Percentiles rank a stretch among this genome's conserved stretches.
Evolutionary conservation across 53 echinoderm and acorn worm species (phyloP).

Genomic region (Paracentrotus lividus): DNA sequence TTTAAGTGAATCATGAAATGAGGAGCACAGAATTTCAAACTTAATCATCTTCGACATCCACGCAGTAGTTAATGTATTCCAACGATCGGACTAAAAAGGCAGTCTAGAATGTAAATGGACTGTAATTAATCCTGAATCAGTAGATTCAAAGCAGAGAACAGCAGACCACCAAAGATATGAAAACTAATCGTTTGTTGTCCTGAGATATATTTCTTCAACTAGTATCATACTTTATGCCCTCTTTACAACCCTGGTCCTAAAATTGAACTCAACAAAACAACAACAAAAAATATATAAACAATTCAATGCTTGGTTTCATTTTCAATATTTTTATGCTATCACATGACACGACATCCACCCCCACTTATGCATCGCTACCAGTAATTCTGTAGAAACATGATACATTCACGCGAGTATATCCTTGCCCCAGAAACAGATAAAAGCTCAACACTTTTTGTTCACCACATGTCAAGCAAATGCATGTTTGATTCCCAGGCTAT

Average conservation of each 20-base stretch:
- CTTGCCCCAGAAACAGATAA: neutral
- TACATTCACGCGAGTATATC: neutral
- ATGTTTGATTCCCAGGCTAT: neutral
- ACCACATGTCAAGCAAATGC: neutral
- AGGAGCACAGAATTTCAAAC: too few relatives aligned
- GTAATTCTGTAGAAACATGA: conserved; percentile 22
- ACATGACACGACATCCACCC: neutral
- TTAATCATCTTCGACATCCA: too few relatives aligned
- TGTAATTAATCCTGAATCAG: too few relatives aligned
- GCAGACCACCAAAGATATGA: too few relatives aligned
- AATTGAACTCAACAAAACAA: neutral
- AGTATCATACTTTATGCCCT: too few relatives aligned
- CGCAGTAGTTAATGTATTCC: too few relatives aligned
- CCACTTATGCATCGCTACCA: neutral
- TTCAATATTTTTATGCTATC: neutral
- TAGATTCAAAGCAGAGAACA: too few relatives aligned
- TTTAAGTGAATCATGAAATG: too few relatives aligned
- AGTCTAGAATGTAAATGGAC: too few relatives aligned
- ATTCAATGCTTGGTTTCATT: neutral
- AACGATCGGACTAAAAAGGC: too few relatives aligned
- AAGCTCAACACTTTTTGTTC: neutral
- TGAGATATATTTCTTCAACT: too few relatives aligned
- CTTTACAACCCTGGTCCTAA: neutral
- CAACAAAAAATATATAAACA: neutral
- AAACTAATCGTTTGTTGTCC: too few relatives aligned